A percentile compares a stretch with the other conserved stretches of the same genome.
phyloP scores from a whole-genome alignment of 2,888 invertebrate genomes.

The Leptogaster cylindrica region DNA sequence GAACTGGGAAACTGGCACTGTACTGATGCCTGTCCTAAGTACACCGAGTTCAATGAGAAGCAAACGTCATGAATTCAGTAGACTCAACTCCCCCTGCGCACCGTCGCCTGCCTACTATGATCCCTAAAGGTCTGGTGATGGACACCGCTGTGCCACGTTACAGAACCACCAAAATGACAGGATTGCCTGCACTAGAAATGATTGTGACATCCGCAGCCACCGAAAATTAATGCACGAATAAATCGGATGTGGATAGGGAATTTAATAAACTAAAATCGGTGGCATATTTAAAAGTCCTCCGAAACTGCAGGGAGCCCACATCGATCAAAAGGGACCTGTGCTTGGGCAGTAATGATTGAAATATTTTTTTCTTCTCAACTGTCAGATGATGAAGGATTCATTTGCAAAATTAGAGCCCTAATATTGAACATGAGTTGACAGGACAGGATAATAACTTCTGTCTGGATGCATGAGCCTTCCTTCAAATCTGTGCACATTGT shows the following conservation, averaged over 20 bases:
- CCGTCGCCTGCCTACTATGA: constrained; percentile 21
- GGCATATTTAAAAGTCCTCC: constrained; percentile 36
- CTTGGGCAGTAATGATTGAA: constrained; percentile 16
- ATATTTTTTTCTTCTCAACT: constrained; percentile 6
- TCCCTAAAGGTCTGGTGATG: constrained; percentile 30
- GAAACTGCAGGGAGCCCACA: constrained; percentile 26
- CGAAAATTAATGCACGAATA: constrained; percentile 33
- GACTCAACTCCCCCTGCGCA: not conserved
- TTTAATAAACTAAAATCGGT: constrained; percentile 38
- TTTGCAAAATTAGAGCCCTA: constrained; percentile 33
- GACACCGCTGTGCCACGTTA: constrained; percentile 43
- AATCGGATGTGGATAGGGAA: constrained; percentile 20
- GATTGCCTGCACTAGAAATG: constrained; percentile 8
- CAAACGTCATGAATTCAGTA: no score
- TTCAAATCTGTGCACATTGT: not conserved
- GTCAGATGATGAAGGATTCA: constrained; percentile 25
- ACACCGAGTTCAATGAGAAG: no score
- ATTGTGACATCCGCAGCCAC: constrained; percentile 28
- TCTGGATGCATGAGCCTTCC: constrained; percentile 3
- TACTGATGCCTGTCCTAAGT: no score
- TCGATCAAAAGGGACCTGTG: constrained; percentile 35
- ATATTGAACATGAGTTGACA: constrained; percentile 33
- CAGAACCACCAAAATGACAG: constrained; percentile 38
- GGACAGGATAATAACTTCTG: constrained; percentile 35
- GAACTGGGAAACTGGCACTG: no score